These are phyloP conservation scores for Chelonus formosanus DNA, from an alignment of 2,888 invertebrate species.

Conservation along the genomic window DNA sequence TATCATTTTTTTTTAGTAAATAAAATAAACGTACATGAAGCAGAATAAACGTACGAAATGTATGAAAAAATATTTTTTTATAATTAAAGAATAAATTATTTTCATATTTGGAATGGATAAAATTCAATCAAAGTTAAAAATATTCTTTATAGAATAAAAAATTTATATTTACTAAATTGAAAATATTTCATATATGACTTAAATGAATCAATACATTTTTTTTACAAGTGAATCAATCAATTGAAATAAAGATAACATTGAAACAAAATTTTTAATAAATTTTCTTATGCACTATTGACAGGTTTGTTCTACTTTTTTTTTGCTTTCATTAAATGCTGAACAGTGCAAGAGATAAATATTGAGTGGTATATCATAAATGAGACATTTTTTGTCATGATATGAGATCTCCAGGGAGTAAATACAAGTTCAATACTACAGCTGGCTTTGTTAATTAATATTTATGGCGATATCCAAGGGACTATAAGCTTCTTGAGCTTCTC, in stretches of 20 bases:
- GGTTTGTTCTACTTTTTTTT: constrained; percentile 4
- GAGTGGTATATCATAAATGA: constrained; percentile 24
- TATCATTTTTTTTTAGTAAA: too few species aligned
- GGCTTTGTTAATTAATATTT: constrained; percentile 43
- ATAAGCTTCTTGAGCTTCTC: constrained; percentile 15
- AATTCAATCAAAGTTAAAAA: too few species aligned
- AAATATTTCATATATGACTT: too few species aligned
- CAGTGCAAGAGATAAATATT: constrained; percentile 23
- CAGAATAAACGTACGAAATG: too few species aligned
- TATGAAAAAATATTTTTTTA: too few species aligned
- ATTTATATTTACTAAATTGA: too few species aligned
- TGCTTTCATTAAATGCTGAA: constrained; percentile 12
- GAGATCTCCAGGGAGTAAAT: constrained; percentile 19
- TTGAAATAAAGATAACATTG: neutral
- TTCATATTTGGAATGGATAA: too few species aligned
- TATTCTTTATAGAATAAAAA: too few species aligned
- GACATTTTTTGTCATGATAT: constrained; percentile 15
- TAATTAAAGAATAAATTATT: too few species aligned
- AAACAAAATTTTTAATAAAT: neutral
- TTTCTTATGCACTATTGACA: neutral
- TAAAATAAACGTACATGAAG: too few species aligned
- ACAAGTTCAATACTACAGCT: constrained; percentile 34
- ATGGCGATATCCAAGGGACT: constrained; percentile 38
- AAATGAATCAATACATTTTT: too few species aligned
- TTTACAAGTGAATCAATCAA: too few species aligned